phyloP scores from a whole-genome alignment of 2,113 vertebrate genomes.

The Tupaia tana region DNA sequence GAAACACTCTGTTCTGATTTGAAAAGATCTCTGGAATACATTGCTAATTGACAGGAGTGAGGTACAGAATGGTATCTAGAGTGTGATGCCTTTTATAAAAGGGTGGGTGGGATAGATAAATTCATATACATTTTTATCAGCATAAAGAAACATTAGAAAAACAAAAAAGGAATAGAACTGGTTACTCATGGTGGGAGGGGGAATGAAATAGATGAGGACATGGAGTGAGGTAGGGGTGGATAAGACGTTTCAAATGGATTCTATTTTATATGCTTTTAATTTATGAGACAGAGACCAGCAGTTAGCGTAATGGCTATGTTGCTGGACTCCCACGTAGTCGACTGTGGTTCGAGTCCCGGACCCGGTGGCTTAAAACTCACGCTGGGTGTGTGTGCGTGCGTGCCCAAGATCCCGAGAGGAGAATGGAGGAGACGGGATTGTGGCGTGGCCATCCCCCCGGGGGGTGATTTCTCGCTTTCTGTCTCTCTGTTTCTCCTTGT shows the following conservation, averaged over 20 bases:
- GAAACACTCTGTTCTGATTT: background rate
- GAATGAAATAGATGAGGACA: too few relatives aligned
- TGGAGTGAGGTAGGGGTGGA: rapidly evolving
- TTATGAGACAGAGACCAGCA: background rate
- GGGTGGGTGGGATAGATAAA: background rate
- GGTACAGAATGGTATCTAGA: background rate
- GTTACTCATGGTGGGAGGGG: background rate
- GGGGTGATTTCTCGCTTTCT: too few relatives aligned
- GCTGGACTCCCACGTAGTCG: too few relatives aligned
- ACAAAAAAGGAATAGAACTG: background rate
- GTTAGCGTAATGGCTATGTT: too few relatives aligned
- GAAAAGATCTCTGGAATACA: background rate
- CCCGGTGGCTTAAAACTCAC: too few relatives aligned
- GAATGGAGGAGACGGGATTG: too few relatives aligned
- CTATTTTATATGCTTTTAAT: background rate
- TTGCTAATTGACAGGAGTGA: background rate
- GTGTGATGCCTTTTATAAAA: background rate
- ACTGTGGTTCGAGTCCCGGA: too few relatives aligned
- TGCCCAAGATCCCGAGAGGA: too few relatives aligned
- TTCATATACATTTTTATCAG: background rate
- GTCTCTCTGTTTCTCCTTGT: too few relatives aligned
- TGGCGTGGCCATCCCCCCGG: too few relatives aligned
- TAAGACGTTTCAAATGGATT: background rate
- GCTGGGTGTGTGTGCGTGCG: too few relatives aligned
- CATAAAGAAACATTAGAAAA: background rate